These are phyloP conservation scores for Galleria mellonella DNA, from an alignment of 1,140 invertebrate species.

Conservation along the genomic window DNA sequence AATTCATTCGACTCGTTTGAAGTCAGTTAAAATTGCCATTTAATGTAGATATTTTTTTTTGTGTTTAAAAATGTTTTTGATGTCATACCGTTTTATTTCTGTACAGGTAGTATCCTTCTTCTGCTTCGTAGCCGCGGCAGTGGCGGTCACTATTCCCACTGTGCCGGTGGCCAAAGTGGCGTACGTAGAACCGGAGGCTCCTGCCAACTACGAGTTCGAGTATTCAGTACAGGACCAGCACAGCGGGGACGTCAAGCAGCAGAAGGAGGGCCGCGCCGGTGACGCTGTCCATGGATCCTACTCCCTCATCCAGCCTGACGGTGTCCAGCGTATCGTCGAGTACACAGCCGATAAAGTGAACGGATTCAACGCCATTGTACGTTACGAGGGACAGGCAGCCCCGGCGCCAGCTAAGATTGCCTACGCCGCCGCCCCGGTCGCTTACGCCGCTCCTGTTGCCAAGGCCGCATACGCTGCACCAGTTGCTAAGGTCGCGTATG, in stretches of 20 bases:
- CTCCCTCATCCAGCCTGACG: slow-evolving; percentile 75
- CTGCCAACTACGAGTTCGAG: slow-evolving; percentile 65
- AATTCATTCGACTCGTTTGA: too few relatives aligned
- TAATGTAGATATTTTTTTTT: too few relatives aligned
- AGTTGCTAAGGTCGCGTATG: slow-evolving; percentile 3
- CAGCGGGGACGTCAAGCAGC: slow-evolving; percentile 56
- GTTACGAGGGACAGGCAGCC: slow-evolving; percentile 44
- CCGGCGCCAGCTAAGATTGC: slow-evolving; percentile 50
- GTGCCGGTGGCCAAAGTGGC: slow-evolving; percentile 17
- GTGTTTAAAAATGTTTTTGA: too few relatives aligned
- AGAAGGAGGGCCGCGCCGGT: slow-evolving; percentile 59
- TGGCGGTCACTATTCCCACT: slow-evolving; percentile 21
- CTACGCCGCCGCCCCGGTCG: slow-evolving; percentile 13
- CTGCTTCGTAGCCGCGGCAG: slow-evolving; percentile 28
- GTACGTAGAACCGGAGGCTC: slow-evolving; percentile 36
- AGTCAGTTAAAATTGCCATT: too few relatives aligned
- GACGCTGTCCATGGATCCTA: slow-evolving; percentile 77
- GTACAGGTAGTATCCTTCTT: slow-evolving; percentile 24
- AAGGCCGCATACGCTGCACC: slow-evolving; percentile 14
- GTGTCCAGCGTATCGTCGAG: slow-evolving; percentile 64
- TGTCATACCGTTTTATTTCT: too few relatives aligned
- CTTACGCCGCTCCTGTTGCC: slow-evolving; percentile 15
- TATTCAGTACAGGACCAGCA: slow-evolving; percentile 61
- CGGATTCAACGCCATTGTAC: slow-evolving; percentile 48
- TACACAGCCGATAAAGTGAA: slow-evolving; percentile 69